A percentile compares a stretch with the other conserved stretches of the same genome.
Conservation (phyloP, 2,888 invertebrate species). For the Agapostemon virescens region DNA sequence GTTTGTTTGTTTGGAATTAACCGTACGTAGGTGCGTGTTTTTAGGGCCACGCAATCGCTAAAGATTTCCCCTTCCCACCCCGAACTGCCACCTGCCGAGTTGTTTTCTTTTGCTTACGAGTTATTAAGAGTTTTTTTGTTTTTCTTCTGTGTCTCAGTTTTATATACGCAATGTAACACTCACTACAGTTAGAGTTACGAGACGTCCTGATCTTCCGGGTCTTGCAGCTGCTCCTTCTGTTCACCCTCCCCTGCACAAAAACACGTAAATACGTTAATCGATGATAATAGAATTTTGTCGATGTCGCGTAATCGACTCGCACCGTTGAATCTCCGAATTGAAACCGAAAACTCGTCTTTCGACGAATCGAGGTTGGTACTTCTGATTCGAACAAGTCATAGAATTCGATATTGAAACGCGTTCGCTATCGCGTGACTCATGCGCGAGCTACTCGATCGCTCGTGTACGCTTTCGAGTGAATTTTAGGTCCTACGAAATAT, state of each 20-base stretch:
- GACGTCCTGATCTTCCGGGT: slow-evolving; percentile 97
- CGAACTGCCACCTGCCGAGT: slow-evolving; percentile 77
- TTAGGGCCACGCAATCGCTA: slow-evolving; percentile 77
- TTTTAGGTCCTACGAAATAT: neutral
- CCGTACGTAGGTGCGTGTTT: slow-evolving; percentile 71
- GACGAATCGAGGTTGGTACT: neutral
- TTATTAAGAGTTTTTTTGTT: slow-evolving; percentile 78
- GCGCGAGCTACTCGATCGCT: neutral
- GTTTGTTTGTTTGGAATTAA: slow-evolving; percentile 70
- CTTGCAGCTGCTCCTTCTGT: slow-evolving; percentile 94
- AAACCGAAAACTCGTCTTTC: neutral
- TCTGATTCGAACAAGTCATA: neutral
- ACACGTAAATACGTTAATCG: slow-evolving; percentile 20
- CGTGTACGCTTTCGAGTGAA: neutral
- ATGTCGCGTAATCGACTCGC: neutral
- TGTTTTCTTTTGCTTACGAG: slow-evolving; percentile 79
- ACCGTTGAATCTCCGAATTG: too few species aligned
- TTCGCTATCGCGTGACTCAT: slow-evolving; percentile 5
- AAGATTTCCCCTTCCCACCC: slow-evolving; percentile 75
- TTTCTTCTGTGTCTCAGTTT: slow-evolving; percentile 77
- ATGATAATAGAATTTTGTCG: neutral
- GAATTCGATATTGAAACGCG: slow-evolving; percentile 1
- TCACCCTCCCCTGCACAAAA: slow-evolving; percentile 88
- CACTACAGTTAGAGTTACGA: slow-evolving; percentile 88
- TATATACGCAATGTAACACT: slow-evolving; percentile 80